Conservation (phyloP, 2,888 invertebrate genomes). For the Caenorhabditis zanzibari region DNA sequence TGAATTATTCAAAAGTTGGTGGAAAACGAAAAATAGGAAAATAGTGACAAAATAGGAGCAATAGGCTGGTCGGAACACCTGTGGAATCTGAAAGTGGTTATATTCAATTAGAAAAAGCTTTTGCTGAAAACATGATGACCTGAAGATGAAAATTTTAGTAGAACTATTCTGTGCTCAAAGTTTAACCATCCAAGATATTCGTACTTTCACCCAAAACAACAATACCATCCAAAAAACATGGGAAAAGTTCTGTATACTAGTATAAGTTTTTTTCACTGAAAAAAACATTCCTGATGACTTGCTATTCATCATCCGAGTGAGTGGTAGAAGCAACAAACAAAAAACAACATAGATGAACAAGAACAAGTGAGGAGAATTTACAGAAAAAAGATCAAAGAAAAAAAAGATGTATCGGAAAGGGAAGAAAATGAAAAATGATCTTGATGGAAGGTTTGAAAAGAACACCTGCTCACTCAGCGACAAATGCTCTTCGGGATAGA, state of each 20-base stretch:
- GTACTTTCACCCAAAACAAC: not conserved
- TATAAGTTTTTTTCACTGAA: not conserved
- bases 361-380: not conserved
- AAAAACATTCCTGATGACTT: constrained; percentile 39
- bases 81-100: not conserved
- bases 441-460: not conserved
- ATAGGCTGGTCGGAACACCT: constrained; percentile 3
- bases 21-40: not conserved
- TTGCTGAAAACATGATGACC: not conserved
- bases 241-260: constrained; percentile 20
- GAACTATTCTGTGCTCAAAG: too few relatives aligned
- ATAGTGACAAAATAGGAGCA: not conserved
- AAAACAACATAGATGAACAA: constrained; percentile 20
- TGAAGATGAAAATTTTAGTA: too few relatives aligned
- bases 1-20: constrained; percentile 6
- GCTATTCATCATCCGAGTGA: constrained; percentile 37
- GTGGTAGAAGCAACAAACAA: constrained; percentile 24
- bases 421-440: constrained; percentile 27
- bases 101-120: not conserved
- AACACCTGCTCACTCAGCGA: constrained; percentile 23
- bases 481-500: constrained; percentile 3
- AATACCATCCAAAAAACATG: not conserved
- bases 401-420: too few relatives aligned
- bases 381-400: not conserved
- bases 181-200: too few relatives aligned